These are phyloP conservation scores for Macrobrachium rosenbergii DNA, from an alignment of 1,140 invertebrate species.

Conservation along the genomic window DNA sequence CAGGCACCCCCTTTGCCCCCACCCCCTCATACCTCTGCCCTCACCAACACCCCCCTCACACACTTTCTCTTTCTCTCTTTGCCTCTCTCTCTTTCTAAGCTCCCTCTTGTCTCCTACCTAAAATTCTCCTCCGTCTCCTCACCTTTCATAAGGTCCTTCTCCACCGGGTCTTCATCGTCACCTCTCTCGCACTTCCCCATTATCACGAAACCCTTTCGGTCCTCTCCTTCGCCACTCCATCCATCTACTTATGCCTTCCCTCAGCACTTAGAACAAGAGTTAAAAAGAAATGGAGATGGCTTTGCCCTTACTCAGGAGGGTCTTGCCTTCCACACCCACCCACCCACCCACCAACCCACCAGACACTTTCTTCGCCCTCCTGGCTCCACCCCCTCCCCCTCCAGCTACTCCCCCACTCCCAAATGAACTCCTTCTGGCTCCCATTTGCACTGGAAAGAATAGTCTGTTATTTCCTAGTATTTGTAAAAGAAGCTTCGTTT, in stretches of 20 bases:
- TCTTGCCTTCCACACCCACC: too few species aligned
- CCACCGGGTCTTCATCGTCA: too few species aligned
- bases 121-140: neutral
- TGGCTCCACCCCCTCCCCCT: neutral
- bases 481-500: slow-evolving; percentile 50
- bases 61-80: neutral
- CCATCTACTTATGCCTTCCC: neutral
- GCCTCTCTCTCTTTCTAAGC: neutral
- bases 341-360: neutral
- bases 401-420: neutral
- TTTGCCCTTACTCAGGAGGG: too few species aligned
- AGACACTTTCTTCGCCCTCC: neutral
- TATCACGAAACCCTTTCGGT: neutral
- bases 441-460: slow-evolving; percentile 39
- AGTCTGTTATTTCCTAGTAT: slow-evolving; percentile 47
- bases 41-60: neutral
- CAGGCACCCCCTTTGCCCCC: too few species aligned
- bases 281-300: too few species aligned
- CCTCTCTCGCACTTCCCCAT: neutral
- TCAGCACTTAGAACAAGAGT: neutral
- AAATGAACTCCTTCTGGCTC: neutral
- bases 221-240: neutral
- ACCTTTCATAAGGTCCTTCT: neutral
- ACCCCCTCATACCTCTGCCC: neutral
- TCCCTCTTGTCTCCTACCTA: neutral